A percentile compares a stretch with the other conserved stretches of the same genome.
phyloP scores from a whole-genome alignment of 2,797 vertebrate genomes.

The Sylvia borin region DNA sequence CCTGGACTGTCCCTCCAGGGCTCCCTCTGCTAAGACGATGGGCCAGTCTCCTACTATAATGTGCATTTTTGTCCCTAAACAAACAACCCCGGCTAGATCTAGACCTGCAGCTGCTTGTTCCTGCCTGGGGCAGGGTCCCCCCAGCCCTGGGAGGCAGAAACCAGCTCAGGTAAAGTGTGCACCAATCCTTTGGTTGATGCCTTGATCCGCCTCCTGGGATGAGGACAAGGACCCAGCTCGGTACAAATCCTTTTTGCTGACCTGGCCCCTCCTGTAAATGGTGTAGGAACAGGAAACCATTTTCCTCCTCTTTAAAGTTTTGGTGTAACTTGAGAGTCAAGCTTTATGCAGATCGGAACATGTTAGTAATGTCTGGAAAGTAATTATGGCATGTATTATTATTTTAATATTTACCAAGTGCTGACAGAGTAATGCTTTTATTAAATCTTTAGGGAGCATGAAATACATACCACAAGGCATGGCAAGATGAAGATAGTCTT shows the following conservation, averaged over 20 bases:
- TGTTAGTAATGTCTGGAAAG: conserved; percentile 31
- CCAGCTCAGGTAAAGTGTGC: not conserved
- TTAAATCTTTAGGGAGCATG: conserved; percentile 37
- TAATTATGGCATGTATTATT: conserved; percentile 43
- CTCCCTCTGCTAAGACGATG: not conserved
- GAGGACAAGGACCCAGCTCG: not conserved
- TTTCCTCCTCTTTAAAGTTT: not conserved
- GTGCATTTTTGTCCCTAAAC: not conserved
- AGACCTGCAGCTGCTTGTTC: not conserved
- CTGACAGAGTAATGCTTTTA: conserved; percentile 43
- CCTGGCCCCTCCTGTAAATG: not conserved
- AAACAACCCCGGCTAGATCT: not conserved
- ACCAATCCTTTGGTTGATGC: accelerated
- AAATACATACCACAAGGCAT: conserved; percentile 13
- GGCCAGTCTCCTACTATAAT: not conserved
- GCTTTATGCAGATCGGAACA: conserved; percentile 43
- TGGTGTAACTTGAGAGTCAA: conserved; percentile 36
- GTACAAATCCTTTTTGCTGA: not conserved
- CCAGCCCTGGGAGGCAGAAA: not conserved
- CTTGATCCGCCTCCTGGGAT: not conserved
- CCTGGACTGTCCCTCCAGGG: not conserved
- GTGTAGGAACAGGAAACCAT: conserved; percentile 15
- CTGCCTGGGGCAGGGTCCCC: not conserved
- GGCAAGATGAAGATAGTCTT: conserved; percentile 9
- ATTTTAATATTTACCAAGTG: conserved; percentile 63